Evolutionary conservation across 2,888 invertebrate genomes (phyloP).

Genomic region (Lasioglossum marginatum): DNA sequence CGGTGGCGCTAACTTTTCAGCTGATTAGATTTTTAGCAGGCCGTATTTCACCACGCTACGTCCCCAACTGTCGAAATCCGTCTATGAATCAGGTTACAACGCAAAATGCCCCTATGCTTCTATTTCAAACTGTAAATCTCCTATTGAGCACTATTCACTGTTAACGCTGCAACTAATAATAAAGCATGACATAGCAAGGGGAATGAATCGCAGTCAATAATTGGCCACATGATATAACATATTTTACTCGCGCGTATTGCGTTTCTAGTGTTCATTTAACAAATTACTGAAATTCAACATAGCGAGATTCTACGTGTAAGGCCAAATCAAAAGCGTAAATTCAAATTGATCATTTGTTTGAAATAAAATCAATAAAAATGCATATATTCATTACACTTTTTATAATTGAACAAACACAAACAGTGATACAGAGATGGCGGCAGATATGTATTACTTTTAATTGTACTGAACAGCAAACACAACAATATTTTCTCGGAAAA

Average conservation of each 20-base stretch:
- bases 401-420: not conserved
- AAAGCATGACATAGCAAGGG: not conserved
- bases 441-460: no score
- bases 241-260: not conserved
- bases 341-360: not conserved
- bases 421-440: not conserved
- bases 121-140: not conserved
- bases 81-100: not conserved
- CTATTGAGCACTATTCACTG: not conserved
- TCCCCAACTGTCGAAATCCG: not conserved
- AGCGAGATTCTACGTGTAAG: not conserved
- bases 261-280: not conserved
- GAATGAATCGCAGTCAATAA: not conserved
- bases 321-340: not conserved
- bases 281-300: not conserved
- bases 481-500: not conserved
- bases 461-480: not conserved
- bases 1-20: conserved; percentile 22
- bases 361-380: not conserved
- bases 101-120: not conserved
- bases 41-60: not conserved
- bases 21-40: conserved; percentile 63
- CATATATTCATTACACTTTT: no score
- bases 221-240: not conserved
- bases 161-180: not conserved